Base-by-base conservation (phyloP, 1,140 invertebrate genomes). In the Papilio polytes region DNA sequence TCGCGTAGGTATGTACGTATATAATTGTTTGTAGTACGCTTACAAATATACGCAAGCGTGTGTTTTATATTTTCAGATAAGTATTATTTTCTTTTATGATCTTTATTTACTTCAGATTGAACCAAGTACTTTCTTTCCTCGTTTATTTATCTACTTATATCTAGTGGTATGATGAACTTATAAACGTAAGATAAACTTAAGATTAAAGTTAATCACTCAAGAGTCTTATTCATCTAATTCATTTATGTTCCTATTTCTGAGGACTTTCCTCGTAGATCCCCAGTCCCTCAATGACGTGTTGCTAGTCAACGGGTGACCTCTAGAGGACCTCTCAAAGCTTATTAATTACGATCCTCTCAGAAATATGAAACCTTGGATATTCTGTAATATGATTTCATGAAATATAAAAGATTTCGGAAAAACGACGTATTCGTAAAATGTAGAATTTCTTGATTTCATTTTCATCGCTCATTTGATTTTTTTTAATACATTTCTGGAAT, bases 341-440 rank as follows among this genome's bases (percentile, higher is more conserved):
- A 82, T 82, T 84, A 81, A 84, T 84, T 78, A 73, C 79, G n/a
- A 56, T 20, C 22, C 59, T 81, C 81, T 53, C 77, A 80, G 83
- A 80, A 82, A 80, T 84, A 84, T 74, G 74, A 76, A 80, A 82
- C 83, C 81, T 84, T 79, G 81, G 66, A 56, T 66, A 51, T 77
- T 63, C 79, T 81, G 78, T 59, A 26, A 51, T 76, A 76, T 26
- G 59, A 63, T 63, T 63, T 26, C 22, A 63, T 2, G 59, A 63
- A 63, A 63, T 63, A 63, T 26, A 51, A 51, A 18, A 56, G 36
- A 6, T 36, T 36, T 36, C 36, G 6, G 36, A 36, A 3, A 36
- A 36, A 3, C 4, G 2, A 36, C 0, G 36, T 36, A 36, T 36
- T 36, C 36, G 36, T 36, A 36, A 36, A 36, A 36, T 36, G 36